Evolutionary conservation across 2,888 invertebrate species (phyloP).

Genomic region (Caradrina clavipalpis): DNA sequence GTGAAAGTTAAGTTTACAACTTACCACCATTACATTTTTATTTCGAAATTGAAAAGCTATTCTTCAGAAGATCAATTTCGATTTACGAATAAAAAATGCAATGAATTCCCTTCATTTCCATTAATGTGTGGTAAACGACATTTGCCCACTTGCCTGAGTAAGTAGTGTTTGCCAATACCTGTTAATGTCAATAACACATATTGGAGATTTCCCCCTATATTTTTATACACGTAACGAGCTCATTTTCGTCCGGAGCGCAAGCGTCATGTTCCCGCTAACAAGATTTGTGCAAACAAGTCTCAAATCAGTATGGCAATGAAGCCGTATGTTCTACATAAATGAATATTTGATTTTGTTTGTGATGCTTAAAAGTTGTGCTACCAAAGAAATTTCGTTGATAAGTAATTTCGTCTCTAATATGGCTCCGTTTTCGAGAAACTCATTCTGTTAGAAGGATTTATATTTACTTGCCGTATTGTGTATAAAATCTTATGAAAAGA

Average conservation of each 20-base stretch:
- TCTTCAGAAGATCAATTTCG: conserved; percentile 11
- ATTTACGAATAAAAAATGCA: conserved; percentile 33
- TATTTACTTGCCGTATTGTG: conserved; percentile 12
- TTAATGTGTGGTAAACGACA: conserved; percentile 48
- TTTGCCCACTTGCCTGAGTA: conserved; percentile 52
- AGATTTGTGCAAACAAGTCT: conserved; percentile 78
- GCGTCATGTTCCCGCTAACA: conserved; percentile 75
- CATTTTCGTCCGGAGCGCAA: conserved; percentile 68
- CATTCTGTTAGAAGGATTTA: conserved; percentile 21
- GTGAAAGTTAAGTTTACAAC: not conserved
- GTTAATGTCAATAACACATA: conserved; percentile 61
- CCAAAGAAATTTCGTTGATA: conserved; percentile 55
- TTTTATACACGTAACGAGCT: conserved; percentile 73
- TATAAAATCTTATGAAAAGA: conserved; percentile 9
- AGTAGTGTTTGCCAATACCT: conserved; percentile 67
- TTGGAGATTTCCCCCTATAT: conserved; percentile 65
- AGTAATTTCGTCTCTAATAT: conserved; percentile 57
- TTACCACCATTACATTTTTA: too few relatives aligned
- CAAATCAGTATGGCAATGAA: conserved; percentile 75
- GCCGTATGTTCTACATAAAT: conserved; percentile 67
- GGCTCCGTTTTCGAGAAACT: conserved; percentile 25
- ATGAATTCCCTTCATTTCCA: conserved; percentile 31
- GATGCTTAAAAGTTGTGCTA: conserved; percentile 60
- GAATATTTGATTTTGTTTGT: conserved; percentile 69
- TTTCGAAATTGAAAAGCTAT: not conserved